Percentiles rank a stretch among this genome's conserved stretches.
These are phyloP conservation scores for Apistogramma diplotaenia DNA, from an alignment of 2,113 vertebrate species.

Conservation along the genomic window DNA sequence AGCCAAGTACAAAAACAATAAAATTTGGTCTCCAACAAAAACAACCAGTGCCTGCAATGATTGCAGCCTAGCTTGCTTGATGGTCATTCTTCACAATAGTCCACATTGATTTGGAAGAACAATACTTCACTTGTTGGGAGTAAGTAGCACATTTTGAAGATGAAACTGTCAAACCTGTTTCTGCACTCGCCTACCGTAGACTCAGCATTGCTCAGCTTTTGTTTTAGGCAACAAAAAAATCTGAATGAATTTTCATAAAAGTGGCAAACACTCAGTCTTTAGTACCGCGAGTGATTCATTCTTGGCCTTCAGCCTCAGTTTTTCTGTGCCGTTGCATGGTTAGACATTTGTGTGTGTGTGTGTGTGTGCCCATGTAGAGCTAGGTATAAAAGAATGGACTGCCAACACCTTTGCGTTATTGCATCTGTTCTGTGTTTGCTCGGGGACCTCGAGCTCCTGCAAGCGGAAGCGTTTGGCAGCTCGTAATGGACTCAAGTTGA, in stretches of 20 bases:
- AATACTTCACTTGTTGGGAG: not conserved
- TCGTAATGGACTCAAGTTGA: conserved; percentile 34
- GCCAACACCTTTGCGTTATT: not conserved
- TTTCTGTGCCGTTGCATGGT: not conserved
- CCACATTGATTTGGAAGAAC: not conserved
- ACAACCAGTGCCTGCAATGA: not conserved
- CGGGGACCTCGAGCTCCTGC: conserved; percentile 7
- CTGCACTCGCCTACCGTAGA: not conserved
- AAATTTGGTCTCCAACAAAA: not conserved
- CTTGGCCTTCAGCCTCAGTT: not conserved
- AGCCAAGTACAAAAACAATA: not conserved
- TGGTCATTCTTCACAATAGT: not conserved
- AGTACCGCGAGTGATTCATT: not conserved
- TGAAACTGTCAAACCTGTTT: not conserved
- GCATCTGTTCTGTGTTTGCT: conserved; percentile 30
- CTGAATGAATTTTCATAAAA: not conserved
- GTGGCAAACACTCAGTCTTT: not conserved
- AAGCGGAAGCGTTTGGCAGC: conserved; percentile 49
- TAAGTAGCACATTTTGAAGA: not conserved
- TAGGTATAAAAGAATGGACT: not conserved
- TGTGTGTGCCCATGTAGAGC: not conserved
- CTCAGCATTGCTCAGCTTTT: not conserved
- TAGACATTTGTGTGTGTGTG: not conserved
- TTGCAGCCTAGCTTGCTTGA: not conserved
- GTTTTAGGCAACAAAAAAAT: not conserved